Evolutionary conservation across 2,113 vertebrate genomes (phyloP), one percentile per base, ranked within the genome.

Genomic region (Dipodomys stephensi): DNA sequence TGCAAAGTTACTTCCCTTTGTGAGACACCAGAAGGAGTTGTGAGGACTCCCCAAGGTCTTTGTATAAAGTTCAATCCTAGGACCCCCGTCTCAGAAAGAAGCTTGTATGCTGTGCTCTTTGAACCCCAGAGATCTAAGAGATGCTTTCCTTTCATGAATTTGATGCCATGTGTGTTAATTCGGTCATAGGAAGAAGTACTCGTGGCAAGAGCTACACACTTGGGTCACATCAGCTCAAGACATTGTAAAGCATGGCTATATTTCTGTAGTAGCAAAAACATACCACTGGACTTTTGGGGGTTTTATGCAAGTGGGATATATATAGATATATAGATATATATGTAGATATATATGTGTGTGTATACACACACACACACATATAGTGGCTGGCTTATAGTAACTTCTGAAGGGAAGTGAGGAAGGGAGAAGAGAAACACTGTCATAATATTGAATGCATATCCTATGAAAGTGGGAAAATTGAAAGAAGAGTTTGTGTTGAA

Each of bases 51-150:
- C 9, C 9, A 73, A 13, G 65, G 11, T 23, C 91, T 16, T 85
- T 74, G n/a, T n/a, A 6, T 22, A 27, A 82, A 39, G n/a, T 46
- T 73, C 57, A 6, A 4, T 10, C 71, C 13, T n/a, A 35, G 1
- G 71, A 57, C 35, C 57, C 25, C 0, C 6, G 46, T 28, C 30
- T 44, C 0, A 0, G 57, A 65, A 79, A 20, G 16, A 39, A 10
- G 49, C 8, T 0, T 1, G 23, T 27, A 0, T 10, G 0, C 3
- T 60, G n/a, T 67, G 30, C 19, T 16, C n/a, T 11, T 28, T 8
- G 9, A 67, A 73, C n/a, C 16, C 12, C 0, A 12, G 23, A 5
- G 44, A 4, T 13, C 72, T 20, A 20, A 35, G 76, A 15, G 23
- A 4, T n/a, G 3, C 9, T 32, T 68, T 39, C 25, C 73, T 49